A percentile compares a stretch with the other conserved stretches of the same genome.
Evolutionary conservation across 2,888 invertebrate species (phyloP).

Genomic region (Drosophila neotestacea): DNA sequence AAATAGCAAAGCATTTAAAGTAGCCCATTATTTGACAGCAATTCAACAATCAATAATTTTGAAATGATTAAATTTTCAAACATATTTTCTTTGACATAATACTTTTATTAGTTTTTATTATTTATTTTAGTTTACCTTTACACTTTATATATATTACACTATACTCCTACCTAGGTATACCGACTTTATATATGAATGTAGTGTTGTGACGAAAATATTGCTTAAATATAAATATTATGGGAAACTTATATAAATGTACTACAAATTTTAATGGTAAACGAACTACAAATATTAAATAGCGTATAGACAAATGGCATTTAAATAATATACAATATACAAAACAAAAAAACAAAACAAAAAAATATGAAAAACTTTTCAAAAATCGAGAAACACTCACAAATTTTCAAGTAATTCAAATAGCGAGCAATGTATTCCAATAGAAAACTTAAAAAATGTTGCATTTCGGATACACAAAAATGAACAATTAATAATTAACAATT

Average conservation of each 20-base stretch:
- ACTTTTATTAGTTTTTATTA: not conserved
- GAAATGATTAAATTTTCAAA: not conserved
- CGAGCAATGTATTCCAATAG: conserved; percentile 29
- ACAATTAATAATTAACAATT: conserved; percentile 27
- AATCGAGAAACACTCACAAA: conserved; percentile 59
- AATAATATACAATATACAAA: conserved; percentile 49
- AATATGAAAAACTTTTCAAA: conserved; percentile 23
- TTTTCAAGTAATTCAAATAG: conserved; percentile 75
- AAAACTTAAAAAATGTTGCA: conserved; percentile 53
- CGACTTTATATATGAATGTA: conserved; percentile 83
- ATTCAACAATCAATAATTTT: not conserved
- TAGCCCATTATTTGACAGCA: conserved; percentile 17
- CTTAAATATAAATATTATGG: conserved; percentile 55
- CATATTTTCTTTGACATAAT: not conserved
- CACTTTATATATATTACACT: conserved; percentile 35
- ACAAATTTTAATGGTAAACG: conserved; percentile 78
- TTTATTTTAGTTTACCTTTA: conserved; percentile 3
- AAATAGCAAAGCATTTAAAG: conserved; percentile 56
- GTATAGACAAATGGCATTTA: conserved; percentile 72
- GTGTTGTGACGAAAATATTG: conserved; percentile 80
- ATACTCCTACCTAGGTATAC: conserved; percentile 57
- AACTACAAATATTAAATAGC: conserved; percentile 80
- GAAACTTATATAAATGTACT: conserved; percentile 65
- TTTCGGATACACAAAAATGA: conserved; percentile 49
- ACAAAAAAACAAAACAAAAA: not conserved